A percentile compares a stretch with the other conserved stretches of the same genome.
Conservation (phyloP, 2,888 invertebrate species). For the Cabera pusaria region DNA sequence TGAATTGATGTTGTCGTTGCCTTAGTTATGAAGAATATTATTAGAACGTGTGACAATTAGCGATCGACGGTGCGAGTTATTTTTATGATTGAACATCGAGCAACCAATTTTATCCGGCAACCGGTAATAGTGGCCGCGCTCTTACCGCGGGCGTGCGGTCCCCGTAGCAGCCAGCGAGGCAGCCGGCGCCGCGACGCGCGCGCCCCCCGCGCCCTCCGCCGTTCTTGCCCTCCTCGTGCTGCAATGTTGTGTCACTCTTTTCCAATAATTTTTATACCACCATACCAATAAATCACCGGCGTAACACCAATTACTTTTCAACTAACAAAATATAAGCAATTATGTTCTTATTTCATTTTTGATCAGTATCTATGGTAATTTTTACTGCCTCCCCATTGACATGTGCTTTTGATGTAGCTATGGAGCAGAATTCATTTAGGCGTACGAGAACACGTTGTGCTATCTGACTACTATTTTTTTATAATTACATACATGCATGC, state of each 20-base stretch:
- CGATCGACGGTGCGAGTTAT: too few species aligned
- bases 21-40: too few species aligned
- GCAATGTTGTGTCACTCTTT: conserved; percentile 69
- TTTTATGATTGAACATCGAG: too few species aligned
- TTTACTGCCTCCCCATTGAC: too few species aligned
- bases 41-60: too few species aligned
- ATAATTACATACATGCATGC: too few species aligned
- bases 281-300: conserved; percentile 6
- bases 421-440: background rate
- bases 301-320: conserved; percentile 3
- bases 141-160: conserved; percentile 91
- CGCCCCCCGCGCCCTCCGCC: conserved; percentile 79
- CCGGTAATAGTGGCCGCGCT: conserved; percentile 28
- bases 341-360: too few species aligned
- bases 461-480: conserved; percentile 10
- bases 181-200: conserved; percentile 86
- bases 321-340: conserved; percentile 7
- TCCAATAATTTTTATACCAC: conserved; percentile 39
- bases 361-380: too few species aligned
- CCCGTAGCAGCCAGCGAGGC: conserved; percentile 88
- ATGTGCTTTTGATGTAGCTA: too few species aligned
- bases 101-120: too few species aligned
- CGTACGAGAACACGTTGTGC: too few species aligned
- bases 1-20: too few species aligned
- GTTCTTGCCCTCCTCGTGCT: conserved; percentile 77